Conservation (phyloP, 1,140 invertebrate genomes). For the Anastrepha ludens region DNA sequence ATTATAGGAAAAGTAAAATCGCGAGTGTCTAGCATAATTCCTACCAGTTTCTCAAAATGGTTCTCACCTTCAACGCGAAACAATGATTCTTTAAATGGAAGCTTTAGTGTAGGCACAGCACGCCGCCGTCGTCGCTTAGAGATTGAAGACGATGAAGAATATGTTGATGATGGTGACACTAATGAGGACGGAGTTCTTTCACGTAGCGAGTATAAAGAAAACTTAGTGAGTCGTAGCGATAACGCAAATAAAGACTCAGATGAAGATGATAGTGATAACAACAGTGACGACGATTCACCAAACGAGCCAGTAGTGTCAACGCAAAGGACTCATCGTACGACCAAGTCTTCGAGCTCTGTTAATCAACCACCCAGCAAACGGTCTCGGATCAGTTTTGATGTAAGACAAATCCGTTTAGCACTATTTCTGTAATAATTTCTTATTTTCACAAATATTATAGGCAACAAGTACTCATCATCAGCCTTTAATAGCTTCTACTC, state of each 20-base stretch:
- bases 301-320: constrained; percentile 58
- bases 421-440: constrained; percentile 1
- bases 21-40: constrained; percentile 67
- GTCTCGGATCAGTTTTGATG: constrained; percentile 55
- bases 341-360: not conserved
- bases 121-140: constrained; percentile 62
- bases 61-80: constrained; percentile 64
- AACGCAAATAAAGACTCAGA: constrained; percentile 49
- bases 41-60: constrained; percentile 66
- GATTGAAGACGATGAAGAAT: constrained; percentile 61
- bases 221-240: not conserved
- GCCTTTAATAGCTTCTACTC: constrained; percentile 55
- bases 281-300: constrained; percentile 63
- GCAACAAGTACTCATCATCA: constrained; percentile 60
- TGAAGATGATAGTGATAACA: constrained; percentile 54
- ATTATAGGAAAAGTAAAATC: constrained; percentile 69
- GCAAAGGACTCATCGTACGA: constrained; percentile 18
- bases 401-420: constrained; percentile 39
- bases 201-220: constrained; percentile 46
- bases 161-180: constrained; percentile 58
- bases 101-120: not conserved
- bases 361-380: constrained; percentile 55
- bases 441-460: constrained; percentile 48
- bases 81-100: constrained; percentile 57
- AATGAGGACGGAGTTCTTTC: constrained; percentile 33